A percentile compares a stretch with the other conserved stretches of the same genome.
phyloP scores from a whole-genome alignment of 2,888 invertebrate genomes.

The Monochamus alternatus region DNA sequence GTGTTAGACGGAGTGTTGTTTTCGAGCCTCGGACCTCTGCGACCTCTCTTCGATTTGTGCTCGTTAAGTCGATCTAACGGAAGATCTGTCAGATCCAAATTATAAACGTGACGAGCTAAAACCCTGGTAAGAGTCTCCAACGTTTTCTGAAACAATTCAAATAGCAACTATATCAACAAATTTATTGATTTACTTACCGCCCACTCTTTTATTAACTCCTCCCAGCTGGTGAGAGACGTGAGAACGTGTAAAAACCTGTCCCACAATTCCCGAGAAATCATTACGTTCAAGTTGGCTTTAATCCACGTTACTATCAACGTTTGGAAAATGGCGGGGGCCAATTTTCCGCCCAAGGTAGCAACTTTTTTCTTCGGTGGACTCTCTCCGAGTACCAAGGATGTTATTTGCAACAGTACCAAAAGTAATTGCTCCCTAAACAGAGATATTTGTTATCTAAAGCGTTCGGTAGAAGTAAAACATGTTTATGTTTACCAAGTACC shows the following conservation, averaged over 20 bases:
- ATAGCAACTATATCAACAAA: not conserved
- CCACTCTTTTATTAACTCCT: constrained; percentile 96
- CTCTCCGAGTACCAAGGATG: constrained; percentile 89
- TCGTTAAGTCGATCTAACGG: constrained; percentile 86
- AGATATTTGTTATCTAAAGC: not conserved
- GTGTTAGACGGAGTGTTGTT: constrained; percentile 56
- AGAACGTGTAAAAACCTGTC: constrained; percentile 92
- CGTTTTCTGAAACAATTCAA: constrained; percentile 80
- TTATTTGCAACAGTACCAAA: constrained; percentile 90
- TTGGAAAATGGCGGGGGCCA: constrained; percentile 91
- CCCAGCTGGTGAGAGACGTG: constrained; percentile 92
- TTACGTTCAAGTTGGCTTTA: constrained; percentile 95
- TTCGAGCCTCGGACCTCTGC: constrained; percentile 68
- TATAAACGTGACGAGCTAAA: constrained; percentile 94
- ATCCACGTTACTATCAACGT: constrained; percentile 98
- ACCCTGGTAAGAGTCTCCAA: constrained; percentile 97
- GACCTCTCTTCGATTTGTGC: constrained; percentile 82
- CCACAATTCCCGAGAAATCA: constrained; percentile 92
- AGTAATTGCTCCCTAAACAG: constrained; percentile 86
- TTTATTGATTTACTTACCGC: constrained; percentile 77
- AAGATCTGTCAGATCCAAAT: constrained; percentile 91
- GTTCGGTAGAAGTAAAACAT: too few relatives aligned
- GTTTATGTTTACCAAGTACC: constrained; percentile 83
- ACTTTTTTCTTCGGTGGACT: constrained; percentile 84
- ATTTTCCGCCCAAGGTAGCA: constrained; percentile 83